These are phyloP conservation scores for Lithobates pipiens DNA, from an alignment of 2,797 vertebrate species.

Conservation along the genomic window DNA sequence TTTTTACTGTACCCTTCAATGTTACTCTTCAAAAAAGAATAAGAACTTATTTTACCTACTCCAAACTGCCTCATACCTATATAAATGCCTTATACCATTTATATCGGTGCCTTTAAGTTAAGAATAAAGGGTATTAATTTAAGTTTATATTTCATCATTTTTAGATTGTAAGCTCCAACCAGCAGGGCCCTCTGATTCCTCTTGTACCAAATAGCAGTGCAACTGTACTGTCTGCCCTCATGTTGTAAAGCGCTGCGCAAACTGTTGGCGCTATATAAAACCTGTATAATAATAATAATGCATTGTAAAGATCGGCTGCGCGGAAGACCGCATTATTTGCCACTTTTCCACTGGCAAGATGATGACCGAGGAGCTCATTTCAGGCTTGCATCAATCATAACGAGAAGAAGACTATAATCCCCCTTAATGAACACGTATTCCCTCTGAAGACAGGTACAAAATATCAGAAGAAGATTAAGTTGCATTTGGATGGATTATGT, in stretches of 20 bases:
- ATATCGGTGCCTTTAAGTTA: neutral
- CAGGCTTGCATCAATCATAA: constrained; percentile 52
- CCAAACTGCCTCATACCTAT: too few species aligned
- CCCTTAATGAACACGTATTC: constrained; percentile 54
- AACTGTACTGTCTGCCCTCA: too few species aligned
- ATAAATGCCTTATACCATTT: too few species aligned
- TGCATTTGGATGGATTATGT: constrained; percentile 59
- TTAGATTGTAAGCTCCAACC: too few species aligned
- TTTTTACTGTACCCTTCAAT: too few species aligned
- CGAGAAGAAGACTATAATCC: constrained; percentile 56
- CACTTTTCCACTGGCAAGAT: constrained; percentile 34
- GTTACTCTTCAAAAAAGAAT: too few species aligned
- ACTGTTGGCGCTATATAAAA: too few species aligned
- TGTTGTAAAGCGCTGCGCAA: too few species aligned
- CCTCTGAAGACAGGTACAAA: constrained; percentile 58
- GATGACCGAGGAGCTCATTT: constrained; percentile 42
- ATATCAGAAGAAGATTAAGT: constrained; percentile 60
- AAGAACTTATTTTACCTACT: too few species aligned
- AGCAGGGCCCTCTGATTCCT: too few species aligned
- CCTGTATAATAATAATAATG: too few species aligned
- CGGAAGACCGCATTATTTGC: constrained; percentile 1
- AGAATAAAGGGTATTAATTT: neutral
- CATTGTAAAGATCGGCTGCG: neutral
- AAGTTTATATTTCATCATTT: neutral
- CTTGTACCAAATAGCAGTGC: too few species aligned